Evolutionary conservation across 2,888 invertebrate species (phyloP), one percentile per base, ranked within the genome.

Genomic region (Macaria liturata): DNA sequence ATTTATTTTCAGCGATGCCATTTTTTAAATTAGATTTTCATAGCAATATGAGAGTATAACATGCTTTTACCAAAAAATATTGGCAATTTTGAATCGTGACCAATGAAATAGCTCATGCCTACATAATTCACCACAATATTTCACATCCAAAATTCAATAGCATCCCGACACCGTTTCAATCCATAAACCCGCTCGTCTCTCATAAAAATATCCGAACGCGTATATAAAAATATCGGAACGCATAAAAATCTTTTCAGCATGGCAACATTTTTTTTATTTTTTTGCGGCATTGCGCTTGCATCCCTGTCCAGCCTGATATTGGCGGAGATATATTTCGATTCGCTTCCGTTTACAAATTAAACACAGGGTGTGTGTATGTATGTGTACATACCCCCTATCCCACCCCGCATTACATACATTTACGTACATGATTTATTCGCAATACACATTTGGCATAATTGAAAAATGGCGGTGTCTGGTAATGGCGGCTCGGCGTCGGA

Each of bases 401-500:
- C 68, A 72, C 65, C 66, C 54, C 49, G 50, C 54, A 56, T 57
- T 60, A 61, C 61, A 55, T 63, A 63, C 64, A 65, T 67, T 65
- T 62, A 71, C 71, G 71, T 77, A 79, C 72, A 84, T 88, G 88
- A 90, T 90, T 89, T 89, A 90, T 86, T 77, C 80, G 81, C 73
- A 81, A 81, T 81, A 83, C 81, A 87, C 90, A 91, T 90, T 91
- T 88, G 84, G 86, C 79, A 86, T 90, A 90, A 91, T 91, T 91
- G 91, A 90, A 91, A 91, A 90, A 91, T 88, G 88, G 87, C 87
- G 74, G 54, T 67, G 75, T 54, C 62, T 73, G 69, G 74, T 85
- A 88, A 88, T 85, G 78, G 75, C 76, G 71, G 70, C 61, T 71
- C 71, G 72, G 57, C 69, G 77, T 65, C 66, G 82, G 79, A 79